Evolutionary conservation across 1,140 invertebrate genomes (phyloP).

Genomic region (Pristionchus pacificus): DNA sequence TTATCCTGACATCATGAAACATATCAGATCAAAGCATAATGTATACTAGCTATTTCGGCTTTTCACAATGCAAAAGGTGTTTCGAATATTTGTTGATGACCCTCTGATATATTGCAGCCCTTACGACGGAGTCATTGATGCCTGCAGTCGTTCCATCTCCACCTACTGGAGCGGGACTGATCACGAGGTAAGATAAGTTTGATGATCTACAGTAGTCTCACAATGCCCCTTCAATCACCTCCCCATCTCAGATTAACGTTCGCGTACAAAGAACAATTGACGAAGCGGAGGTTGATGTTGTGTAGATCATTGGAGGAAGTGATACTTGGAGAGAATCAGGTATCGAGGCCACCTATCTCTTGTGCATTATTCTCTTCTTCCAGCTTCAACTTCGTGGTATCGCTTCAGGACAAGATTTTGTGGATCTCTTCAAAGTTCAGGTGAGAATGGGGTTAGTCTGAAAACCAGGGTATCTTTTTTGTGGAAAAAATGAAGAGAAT

Average conservation of each 20-base stretch:
- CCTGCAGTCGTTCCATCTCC: conserved; percentile 25
- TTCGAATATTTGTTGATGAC: no score
- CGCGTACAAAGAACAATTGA: conserved; percentile 41
- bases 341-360: neutral
- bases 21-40: no score
- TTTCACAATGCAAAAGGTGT: no score
- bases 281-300: conserved; percentile 45
- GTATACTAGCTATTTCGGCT: no score
- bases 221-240: neutral
- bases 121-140: conserved; percentile 15
- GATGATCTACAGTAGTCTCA: neutral
- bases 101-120: no score
- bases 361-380: conserved; percentile 16
- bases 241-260: neutral
- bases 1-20: no score
- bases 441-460: conserved; percentile 14
- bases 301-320: conserved; percentile 51
- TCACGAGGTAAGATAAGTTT: conserved; percentile 17
- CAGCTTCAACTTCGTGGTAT: conserved; percentile 29
- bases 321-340: conserved; percentile 31
- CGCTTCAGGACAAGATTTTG: conserved; percentile 41
- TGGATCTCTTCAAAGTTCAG: conserved; percentile 35
- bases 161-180: conserved; percentile 16
- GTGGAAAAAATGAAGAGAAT: no score
- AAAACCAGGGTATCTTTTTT: no score